Conservation (phyloP, 2,113 vertebrate species). For the Xyliphius kryptos region DNA sequence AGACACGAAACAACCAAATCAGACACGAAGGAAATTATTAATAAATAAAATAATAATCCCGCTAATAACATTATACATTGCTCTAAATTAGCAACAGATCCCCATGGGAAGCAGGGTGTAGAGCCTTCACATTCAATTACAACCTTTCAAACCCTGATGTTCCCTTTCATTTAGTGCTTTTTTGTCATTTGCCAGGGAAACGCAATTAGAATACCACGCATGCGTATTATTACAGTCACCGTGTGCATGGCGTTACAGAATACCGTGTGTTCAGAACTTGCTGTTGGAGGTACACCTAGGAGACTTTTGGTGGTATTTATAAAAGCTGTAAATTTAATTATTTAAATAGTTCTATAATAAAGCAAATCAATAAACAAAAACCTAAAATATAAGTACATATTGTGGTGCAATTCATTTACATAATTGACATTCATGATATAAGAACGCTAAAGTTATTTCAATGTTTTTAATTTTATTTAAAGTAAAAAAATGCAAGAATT, state of each 20-base stretch:
- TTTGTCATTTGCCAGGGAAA: conserved; percentile 50
- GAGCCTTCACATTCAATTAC: conserved; percentile 70
- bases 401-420: too few relatives aligned
- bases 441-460: too few relatives aligned
- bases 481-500: too few relatives aligned
- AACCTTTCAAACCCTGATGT: conserved; percentile 55
- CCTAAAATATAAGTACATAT: too few relatives aligned
- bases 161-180: conserved; percentile 62
- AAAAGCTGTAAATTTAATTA: too few relatives aligned
- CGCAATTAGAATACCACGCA: conserved; percentile 61
- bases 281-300: too few relatives aligned
- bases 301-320: too few relatives aligned
- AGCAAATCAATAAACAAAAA: too few relatives aligned
- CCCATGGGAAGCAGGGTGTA: conserved; percentile 61
- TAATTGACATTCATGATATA: too few relatives aligned
- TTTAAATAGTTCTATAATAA: too few relatives aligned
- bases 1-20: conserved; percentile 58
- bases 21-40: conserved; percentile 40
- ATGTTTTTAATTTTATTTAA: too few relatives aligned
- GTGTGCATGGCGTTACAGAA: not conserved
- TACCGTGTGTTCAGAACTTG: not conserved
- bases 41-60: not conserved
- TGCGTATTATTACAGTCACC: conserved; percentile 34
- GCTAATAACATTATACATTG: conserved; percentile 47
- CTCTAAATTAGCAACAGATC: conserved; percentile 71